Percentiles rank a stretch among this genome's conserved stretches.
phyloP scores from a whole-genome alignment of 1,140 invertebrate species.

The Pseudomyrmex gracilis region DNA sequence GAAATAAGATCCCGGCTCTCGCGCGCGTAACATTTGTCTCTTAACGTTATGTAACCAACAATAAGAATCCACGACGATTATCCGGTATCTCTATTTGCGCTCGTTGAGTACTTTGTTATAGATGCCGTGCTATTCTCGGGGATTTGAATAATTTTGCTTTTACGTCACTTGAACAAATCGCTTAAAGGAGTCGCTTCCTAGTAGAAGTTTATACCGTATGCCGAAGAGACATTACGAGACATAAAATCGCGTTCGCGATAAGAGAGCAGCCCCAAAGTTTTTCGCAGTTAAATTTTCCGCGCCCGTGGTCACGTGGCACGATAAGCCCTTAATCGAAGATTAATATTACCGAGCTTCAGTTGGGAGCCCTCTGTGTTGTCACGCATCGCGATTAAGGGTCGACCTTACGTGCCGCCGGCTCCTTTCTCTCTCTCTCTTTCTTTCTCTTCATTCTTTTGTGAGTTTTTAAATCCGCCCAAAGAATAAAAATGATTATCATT shows the following conservation, averaged over 20 bases:
- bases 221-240: neutral
- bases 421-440: constrained; percentile 31
- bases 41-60: too few relatives aligned
- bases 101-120: neutral
- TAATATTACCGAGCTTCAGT: constrained; percentile 73
- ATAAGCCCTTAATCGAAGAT: constrained; percentile 79
- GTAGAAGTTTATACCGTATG: neutral
- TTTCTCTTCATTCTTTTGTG: neutral
- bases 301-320: constrained; percentile 59
- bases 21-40: neutral
- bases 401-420: constrained; percentile 65
- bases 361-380: constrained; percentile 67
- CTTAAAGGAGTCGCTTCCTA: neutral
- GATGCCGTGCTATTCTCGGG: neutral
- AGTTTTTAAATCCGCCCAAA: constrained; percentile 2
- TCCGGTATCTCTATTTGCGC: neutral
- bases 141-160: neutral
- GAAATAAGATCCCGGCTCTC: neutral
- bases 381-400: constrained; percentile 74
- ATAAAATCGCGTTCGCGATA: constrained; percentile 60
- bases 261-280: constrained; percentile 64
- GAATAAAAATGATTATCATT: constrained; percentile 14
- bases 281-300: constrained; percentile 75
- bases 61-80: too few relatives aligned
- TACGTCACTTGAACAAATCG: constrained; percentile 21